Conservation (phyloP, 2,797 vertebrate genomes). For the Gastrophryne carolinensis region DNA sequence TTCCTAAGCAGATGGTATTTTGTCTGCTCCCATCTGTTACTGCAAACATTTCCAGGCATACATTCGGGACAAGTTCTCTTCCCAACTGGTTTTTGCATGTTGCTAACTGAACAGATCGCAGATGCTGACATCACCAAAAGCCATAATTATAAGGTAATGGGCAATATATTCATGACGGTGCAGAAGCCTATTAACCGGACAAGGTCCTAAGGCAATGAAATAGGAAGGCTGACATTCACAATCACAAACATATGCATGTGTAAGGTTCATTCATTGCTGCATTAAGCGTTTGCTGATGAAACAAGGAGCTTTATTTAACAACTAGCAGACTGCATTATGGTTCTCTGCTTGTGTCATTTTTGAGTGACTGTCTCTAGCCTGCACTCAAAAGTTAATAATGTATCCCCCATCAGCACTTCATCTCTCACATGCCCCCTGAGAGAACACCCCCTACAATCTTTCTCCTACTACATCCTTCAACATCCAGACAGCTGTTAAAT, state of each 20-base stretch:
- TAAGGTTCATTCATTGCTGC: conserved; percentile 22
- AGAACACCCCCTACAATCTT: conserved; percentile 16
- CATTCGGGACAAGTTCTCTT: conserved; percentile 23
- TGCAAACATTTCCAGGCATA: conserved; percentile 26
- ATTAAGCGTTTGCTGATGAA: conserved; percentile 42
- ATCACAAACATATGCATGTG: too few species aligned
- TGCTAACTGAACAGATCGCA: neutral
- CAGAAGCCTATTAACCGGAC: neutral
- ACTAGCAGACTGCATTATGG: conserved; percentile 21
- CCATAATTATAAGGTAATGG: neutral
- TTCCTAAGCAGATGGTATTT: conserved; percentile 33
- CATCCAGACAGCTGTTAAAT: conserved; percentile 15
- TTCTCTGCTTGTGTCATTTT: conserved; percentile 39
- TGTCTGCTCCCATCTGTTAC: conserved; percentile 41
- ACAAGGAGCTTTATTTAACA: conserved; percentile 11
- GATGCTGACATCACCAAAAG: conserved; percentile 7
- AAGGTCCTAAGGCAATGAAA: neutral
- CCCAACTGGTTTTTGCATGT: conserved; percentile 24
- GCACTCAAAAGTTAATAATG: conserved; percentile 41
- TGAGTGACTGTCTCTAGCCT: conserved; percentile 42
- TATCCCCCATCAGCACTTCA: neutral
- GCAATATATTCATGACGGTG: neutral
- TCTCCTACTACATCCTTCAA: conserved; percentile 12
- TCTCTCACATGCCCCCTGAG: conserved; percentile 14
- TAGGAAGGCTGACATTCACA: neutral